phyloP scores from a whole-genome alignment of 2,113 vertebrate species.

The Caloenas nicobarica region DNA sequence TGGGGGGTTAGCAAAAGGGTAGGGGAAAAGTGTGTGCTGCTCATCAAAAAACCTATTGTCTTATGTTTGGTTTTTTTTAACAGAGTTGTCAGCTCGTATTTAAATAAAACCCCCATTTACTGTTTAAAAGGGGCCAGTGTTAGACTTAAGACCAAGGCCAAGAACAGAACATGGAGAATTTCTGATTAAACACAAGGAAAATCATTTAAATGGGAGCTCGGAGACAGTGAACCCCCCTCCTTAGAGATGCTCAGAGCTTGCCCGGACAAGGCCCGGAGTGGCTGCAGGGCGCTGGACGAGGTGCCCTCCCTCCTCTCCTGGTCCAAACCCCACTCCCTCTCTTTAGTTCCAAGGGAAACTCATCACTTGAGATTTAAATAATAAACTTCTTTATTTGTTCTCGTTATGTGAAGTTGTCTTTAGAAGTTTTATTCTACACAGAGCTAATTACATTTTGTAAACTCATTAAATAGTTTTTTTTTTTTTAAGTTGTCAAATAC shows the following conservation, averaged over 20 bases:
- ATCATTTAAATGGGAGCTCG: background rate
- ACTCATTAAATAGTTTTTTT: background rate
- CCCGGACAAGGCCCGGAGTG: background rate
- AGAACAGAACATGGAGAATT: background rate
- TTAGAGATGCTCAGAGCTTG: accelerated
- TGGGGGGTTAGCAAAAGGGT: background rate
- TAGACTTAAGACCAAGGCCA: background rate
- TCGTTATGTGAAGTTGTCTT: background rate
- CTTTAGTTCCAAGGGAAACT: background rate
- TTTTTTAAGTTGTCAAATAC: background rate
- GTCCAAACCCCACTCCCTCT: background rate
- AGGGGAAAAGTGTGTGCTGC: background rate
- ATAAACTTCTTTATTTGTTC: background rate
- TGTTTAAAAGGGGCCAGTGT: background rate
- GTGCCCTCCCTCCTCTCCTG: accelerated
- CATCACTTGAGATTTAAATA: background rate
- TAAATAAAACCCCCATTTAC: accelerated
- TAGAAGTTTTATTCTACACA: background rate
- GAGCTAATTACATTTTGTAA: background rate
- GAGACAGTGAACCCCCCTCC: background rate
- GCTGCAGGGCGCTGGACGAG: accelerated
- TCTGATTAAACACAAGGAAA: background rate
- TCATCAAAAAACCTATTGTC: no score
- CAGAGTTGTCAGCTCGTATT: background rate
- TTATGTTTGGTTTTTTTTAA: background rate